A percentile compares a stretch with the other conserved stretches of the same genome.
These are phyloP conservation scores for Oryzias woworae DNA, from an alignment of 2,113 vertebrate genomes.

Conservation along the genomic window DNA sequence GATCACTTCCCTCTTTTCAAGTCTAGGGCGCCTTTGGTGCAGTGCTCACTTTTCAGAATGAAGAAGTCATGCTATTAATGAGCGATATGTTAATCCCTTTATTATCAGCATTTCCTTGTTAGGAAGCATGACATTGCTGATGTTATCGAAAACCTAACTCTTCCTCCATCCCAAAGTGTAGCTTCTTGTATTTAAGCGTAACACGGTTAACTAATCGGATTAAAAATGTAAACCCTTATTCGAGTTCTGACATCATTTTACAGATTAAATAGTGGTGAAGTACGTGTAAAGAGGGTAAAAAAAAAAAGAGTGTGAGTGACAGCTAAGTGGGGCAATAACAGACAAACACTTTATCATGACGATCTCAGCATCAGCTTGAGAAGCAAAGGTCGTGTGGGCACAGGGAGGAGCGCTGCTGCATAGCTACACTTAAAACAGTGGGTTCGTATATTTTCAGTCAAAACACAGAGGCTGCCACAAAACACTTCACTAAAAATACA, in stretches of 20 bases:
- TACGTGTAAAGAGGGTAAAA: no score
- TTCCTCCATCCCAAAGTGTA: constrained; percentile 29
- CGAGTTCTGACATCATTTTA: constrained; percentile 51
- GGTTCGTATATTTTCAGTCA: constrained; percentile 23
- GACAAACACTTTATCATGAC: constrained; percentile 2
- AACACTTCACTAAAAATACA: constrained; percentile 10
- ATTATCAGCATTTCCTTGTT: constrained; percentile 32
- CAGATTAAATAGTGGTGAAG: constrained; percentile 52
- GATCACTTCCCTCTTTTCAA: constrained; percentile 1
- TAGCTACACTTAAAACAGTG: constrained; percentile 6
- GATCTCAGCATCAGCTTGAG: constrained; percentile 27
- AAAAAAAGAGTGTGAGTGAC: no score
- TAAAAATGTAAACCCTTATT: constrained; percentile 52
- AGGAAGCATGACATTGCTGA: constrained; percentile 38
- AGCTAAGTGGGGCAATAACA: no score
- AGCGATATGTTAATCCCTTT: constrained; percentile 28
- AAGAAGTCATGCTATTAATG: constrained; percentile 14
- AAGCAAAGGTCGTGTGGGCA: constrained; percentile 31
- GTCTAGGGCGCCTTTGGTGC: neutral
- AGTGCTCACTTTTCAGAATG: constrained; percentile 7
- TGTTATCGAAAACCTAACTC: constrained; percentile 40
- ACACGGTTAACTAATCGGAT: constrained; percentile 59
- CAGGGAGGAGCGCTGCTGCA: neutral
- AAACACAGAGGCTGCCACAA: constrained; percentile 6
- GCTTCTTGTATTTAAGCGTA: constrained; percentile 28